Base-by-base conservation (phyloP, 2,888 invertebrate species). In the Amblyjoppa fuscipennis region DNA sequence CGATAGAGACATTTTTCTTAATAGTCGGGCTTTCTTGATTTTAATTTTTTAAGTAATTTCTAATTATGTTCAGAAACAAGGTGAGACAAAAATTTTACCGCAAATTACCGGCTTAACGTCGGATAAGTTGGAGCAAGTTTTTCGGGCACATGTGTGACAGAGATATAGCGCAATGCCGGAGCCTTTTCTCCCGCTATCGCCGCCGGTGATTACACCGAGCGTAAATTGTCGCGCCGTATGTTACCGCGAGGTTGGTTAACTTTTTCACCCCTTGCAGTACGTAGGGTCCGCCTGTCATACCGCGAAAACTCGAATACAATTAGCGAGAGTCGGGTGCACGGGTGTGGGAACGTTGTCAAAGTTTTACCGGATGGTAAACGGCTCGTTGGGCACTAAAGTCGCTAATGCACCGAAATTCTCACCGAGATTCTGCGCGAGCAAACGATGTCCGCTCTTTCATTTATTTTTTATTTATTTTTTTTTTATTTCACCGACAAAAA, bases 211-310 rank as follows among this genome's bases (percentile, higher is more conserved):
- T 77, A 64, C 13, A 49, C 59, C 53, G 68, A 73, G 61, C 69
- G 75, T 64, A 66, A 75, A 84, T 80, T 84, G 84, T 80, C 80
- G 78, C 53, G 61, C 75, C 74, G 79, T 84, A 79, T 84, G 84
- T 80, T 80, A 75, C 78, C 84, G 45, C 68, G 68, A 49, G 76
- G 53, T 38, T 68, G 41, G 68, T 61, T 81, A 84, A 81, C 81
- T 84, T 81, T 81, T 84, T 68, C 68, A 68, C 41, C 68, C 68
- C 11, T 68, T 11, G 41, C 41, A 20, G 68, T 68, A 38, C 25
- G 41, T 2, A 20, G 6, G 34, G 61, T 61, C 16, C n/a, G 64
- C 34, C 64, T 64, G 64, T 64, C 64, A 64, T 34, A 64, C 64
- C 20, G 41, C 41, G 41, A 41, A 41, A 68, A 68, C 68, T 38